Conservation (phyloP, 1,140 invertebrate genomes). For the Belonocnema kinseyi region DNA sequence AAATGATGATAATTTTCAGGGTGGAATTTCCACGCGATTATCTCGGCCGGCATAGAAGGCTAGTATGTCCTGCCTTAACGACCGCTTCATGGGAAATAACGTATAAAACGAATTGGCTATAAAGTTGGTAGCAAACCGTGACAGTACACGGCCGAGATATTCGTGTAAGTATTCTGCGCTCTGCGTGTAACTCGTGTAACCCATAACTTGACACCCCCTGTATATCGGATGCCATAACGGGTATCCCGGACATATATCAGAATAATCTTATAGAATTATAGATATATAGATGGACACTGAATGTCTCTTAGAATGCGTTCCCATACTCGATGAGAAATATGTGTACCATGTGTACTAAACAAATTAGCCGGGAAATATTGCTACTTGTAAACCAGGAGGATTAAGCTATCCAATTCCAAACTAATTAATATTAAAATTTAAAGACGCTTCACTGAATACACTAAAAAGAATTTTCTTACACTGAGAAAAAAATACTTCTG, state of each 20-base stretch:
- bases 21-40: slow-evolving; percentile 44
- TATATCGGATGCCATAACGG: slow-evolving; percentile 49
- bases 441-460: too few relatives aligned
- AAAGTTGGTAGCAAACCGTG: slow-evolving; percentile 56
- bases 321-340: slow-evolving; percentile 47
- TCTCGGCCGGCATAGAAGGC: slow-evolving; percentile 42
- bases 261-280: slow-evolving; percentile 51
- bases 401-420: too few relatives aligned
- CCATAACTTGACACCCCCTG: slow-evolving; percentile 60
- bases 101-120: slow-evolving; percentile 67
- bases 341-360: neutral
- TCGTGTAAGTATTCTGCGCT: slow-evolving; percentile 45
- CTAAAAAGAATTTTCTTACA: too few relatives aligned
- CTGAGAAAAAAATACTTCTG: too few relatives aligned
- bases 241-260: slow-evolving; percentile 50
- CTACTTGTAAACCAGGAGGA: neutral
- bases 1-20: slow-evolving; percentile 14
- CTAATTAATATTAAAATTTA: too few relatives aligned
- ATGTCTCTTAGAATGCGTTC: slow-evolving; percentile 48
- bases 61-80: slow-evolving; percentile 52
- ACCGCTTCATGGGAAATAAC: slow-evolving; percentile 60
- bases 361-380: neutral
- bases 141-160: slow-evolving; percentile 53
- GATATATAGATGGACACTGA: slow-evolving; percentile 42
- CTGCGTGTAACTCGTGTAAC: slow-evolving; percentile 53